Evolutionary conservation across 2,888 invertebrate genomes (phyloP), one percentile per base, ranked within the genome.

Genomic region (Lithosia quadra): DNA sequence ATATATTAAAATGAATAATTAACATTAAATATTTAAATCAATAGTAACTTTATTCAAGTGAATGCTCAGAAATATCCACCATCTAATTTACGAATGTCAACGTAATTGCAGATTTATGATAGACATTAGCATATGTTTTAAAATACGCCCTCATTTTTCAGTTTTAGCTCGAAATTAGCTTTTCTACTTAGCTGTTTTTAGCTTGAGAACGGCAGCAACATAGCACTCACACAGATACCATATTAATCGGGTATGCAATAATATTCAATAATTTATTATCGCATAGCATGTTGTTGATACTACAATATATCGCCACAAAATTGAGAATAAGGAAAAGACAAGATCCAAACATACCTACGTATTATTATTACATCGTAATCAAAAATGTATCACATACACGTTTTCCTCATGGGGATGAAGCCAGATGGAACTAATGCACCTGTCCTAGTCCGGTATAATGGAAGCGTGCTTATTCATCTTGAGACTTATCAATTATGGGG

Each of bases 361-460:
- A 13, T 43, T 43, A 5, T 49, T 43, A 65, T 34, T 59, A 68
- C 55, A 53, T 57, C 56, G 28, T 71, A 61, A 4, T 21, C 34
- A 43, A 18, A 61, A 57, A 70, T 64, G 43, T 68, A 72, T 74
- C 63, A 55, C 60, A 64, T 49, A 36, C 11, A 74, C 65, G 74
- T 67, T 77, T 78, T 80, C 64, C 78, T 74, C 74, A 69, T 72
- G 62, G 65, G 68, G 13, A 74, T 59, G 43, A 62, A 78, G 65
- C 78, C 70, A 77, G 59, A 65, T 55, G 64, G 53, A 80, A 78
- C 80, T 80, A 78, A 78, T 77, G 70, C 64, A 78, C 72, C 67
- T 77, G 70, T 79, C 74, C 39, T 63, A 68, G 65, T 69, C 67
- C 62, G 61, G 63, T 68, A 36, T 71, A 75, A 63, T 58, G 63